A percentile compares a stretch with the other conserved stretches of the same genome.
Conservation (phyloP, 2,113 vertebrate species). For the Phrynosoma blainvillii region DNA sequence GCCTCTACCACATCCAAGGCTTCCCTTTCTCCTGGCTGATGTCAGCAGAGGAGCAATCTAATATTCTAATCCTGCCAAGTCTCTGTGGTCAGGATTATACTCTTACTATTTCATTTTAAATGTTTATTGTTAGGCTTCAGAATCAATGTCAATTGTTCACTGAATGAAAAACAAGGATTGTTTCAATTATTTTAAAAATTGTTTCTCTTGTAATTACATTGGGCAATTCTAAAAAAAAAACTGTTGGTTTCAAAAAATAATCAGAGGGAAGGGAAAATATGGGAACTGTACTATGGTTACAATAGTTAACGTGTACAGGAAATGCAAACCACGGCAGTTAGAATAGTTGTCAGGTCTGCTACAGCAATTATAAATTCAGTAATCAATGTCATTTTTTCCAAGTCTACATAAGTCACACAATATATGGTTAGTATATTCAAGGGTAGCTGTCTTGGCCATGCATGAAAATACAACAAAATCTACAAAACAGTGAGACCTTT, state of each 20-base stretch:
- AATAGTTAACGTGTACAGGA: neutral
- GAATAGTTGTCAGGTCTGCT: neutral
- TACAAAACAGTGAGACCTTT: too few species aligned
- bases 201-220: neutral
- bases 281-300: neutral
- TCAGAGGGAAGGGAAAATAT: neutral
- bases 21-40: neutral
- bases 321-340: neutral
- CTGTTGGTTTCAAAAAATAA: neutral
- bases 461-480: too few species aligned
- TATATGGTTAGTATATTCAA: too few species aligned
- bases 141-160: neutral
- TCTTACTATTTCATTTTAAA: neutral
- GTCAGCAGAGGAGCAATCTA: neutral
- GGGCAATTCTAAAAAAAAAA: neutral
- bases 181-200: neutral
- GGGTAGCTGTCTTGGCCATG: too few species aligned
- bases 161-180: neutral
- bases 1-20: neutral
- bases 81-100: neutral
- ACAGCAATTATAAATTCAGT: neutral
- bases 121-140: neutral
- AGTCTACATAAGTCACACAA: too few species aligned
- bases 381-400: too few species aligned
- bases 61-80: neutral